These are phyloP conservation scores for Belonocnema kinseyi DNA, from an alignment of 1,140 invertebrate genomes.

Conservation along the genomic window DNA sequence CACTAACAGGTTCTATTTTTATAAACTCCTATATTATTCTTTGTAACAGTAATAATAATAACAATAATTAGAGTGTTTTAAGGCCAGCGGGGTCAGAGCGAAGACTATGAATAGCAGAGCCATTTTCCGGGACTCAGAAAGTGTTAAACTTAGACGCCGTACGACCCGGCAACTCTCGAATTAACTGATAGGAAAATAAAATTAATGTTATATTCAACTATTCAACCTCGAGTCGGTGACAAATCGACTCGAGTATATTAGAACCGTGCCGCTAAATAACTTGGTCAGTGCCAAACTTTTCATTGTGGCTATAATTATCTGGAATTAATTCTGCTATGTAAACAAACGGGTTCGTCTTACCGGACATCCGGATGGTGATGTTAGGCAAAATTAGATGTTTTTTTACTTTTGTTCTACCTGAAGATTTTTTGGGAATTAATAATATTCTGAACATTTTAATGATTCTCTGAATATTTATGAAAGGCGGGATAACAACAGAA, in stretches of 20 bases:
- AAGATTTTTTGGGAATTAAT: too few relatives aligned
- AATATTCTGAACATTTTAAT: too few relatives aligned
- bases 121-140: conserved; percentile 67
- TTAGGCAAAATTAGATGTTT: too few relatives aligned
- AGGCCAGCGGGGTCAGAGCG: conserved; percentile 58
- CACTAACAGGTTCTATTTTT: too few relatives aligned
- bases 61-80: conserved; percentile 59
- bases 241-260: conserved; percentile 14
- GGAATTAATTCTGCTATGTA: conserved; percentile 22
- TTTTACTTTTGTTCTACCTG: too few relatives aligned
- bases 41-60: conserved; percentile 24
- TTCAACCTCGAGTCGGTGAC: conserved; percentile 16
- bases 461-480: too few relatives aligned
- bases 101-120: conserved; percentile 66
- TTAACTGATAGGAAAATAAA: conserved; percentile 35
- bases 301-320: conserved; percentile 22
- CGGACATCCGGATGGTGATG: neutral
- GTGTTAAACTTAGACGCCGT: conserved; percentile 62
- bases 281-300: conserved; percentile 39
- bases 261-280: conserved; percentile 36
- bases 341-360: conserved; percentile 5
- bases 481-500: too few relatives aligned
- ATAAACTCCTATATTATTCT: too few relatives aligned
- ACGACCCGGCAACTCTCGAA: conserved; percentile 52
- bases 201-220: conserved; percentile 20